Percentiles rank a stretch among this genome's conserved stretches.
Conservation (phyloP, 2,113 vertebrate species). For the Coptodon rendalli region DNA sequence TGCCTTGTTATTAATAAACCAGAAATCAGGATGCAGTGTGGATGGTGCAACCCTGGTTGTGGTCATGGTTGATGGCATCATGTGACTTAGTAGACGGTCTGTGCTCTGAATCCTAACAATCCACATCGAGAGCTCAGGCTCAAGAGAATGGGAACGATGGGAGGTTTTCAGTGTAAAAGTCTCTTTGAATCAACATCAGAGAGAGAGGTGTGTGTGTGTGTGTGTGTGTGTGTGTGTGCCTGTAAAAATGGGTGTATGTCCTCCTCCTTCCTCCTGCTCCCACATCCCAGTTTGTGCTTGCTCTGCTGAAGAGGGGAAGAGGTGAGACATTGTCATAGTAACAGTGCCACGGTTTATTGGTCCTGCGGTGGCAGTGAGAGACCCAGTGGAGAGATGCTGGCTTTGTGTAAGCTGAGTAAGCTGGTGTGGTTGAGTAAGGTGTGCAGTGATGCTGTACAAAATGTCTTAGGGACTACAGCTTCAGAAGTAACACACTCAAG, state of each 20-base stretch:
- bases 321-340: conserved; percentile 58
- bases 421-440: not conserved
- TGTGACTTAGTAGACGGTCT: conserved; percentile 11
- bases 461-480: not conserved
- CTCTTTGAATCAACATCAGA: conserved; percentile 58
- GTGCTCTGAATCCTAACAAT: not conserved
- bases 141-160: conserved; percentile 13
- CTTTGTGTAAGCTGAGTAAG: not conserved
- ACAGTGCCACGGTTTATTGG: conserved; percentile 50
- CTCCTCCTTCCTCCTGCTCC: not conserved
- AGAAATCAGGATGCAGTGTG: not conserved
- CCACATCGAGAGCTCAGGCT: not conserved
- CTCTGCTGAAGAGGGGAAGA: conserved; percentile 31
- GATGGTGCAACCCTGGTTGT: not conserved
- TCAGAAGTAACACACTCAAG: not conserved
- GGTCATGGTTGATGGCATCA: conserved; percentile 36
- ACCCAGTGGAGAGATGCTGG: conserved; percentile 16
- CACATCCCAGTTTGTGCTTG: not conserved
- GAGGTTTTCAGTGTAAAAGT: conserved; percentile 53
- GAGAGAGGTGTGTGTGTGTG: conserved; percentile 2
- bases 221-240: not conserved
- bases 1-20: conserved; percentile 59
- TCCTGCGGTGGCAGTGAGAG: not conserved
- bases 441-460: not conserved
- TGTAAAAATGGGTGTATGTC: not conserved